Evolutionary conservation across 2,797 vertebrate species (phyloP).

Genomic region (Mormyrops attenuatus): DNA sequence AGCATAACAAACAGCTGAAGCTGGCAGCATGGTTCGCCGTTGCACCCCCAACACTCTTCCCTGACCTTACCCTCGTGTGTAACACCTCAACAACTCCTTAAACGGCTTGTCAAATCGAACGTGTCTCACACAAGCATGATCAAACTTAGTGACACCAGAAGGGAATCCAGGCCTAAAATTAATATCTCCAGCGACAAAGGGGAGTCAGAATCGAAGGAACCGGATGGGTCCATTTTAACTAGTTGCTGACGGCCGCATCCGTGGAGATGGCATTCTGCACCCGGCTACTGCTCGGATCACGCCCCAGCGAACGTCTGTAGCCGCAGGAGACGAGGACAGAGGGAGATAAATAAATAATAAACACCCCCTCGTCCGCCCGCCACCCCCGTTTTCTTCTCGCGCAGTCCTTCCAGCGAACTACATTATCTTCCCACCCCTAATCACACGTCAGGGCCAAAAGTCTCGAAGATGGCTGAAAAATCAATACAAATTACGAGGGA

Average conservation of each 20-base stretch:
- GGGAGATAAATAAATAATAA: constrained; percentile 51
- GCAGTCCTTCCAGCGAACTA: constrained; percentile 34
- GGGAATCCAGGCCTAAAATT: not conserved
- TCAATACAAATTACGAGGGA: constrained; percentile 75
- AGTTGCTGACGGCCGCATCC: not conserved
- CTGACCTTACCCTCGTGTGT: not conserved
- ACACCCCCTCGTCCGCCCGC: constrained; percentile 19
- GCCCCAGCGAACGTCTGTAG: not conserved
- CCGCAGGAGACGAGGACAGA: constrained; percentile 20
- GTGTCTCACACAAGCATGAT: not conserved
- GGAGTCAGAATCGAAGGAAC: not conserved
- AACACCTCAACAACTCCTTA: not conserved
- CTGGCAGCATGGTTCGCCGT: not conserved
- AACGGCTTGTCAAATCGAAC: not conserved
- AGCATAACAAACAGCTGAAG: not conserved
- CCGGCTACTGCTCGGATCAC: not conserved
- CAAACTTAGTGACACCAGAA: not conserved
- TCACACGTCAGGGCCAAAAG: constrained; percentile 47
- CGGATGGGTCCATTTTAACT: not conserved
- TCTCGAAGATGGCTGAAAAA: constrained; percentile 51
- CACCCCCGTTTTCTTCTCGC: constrained; percentile 10
- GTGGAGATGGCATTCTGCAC: not conserved
- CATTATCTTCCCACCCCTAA: constrained; percentile 42
- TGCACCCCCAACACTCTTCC: not conserved
- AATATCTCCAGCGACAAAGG: not conserved